phyloP scores from a whole-genome alignment of 2,888 invertebrate genomes.

The Drosophila mayaguana region DNA sequence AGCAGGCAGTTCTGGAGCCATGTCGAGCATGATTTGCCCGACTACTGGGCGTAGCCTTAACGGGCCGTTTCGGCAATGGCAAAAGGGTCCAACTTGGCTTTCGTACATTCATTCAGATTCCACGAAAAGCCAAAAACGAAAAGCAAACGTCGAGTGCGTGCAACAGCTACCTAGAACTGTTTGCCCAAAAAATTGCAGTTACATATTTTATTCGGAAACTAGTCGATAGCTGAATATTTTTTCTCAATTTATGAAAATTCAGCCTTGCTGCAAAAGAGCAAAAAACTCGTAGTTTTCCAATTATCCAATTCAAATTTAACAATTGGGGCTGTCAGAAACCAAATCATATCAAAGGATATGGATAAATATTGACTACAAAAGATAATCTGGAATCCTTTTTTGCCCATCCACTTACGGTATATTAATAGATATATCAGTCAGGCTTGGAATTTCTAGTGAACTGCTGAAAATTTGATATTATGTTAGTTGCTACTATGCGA shows the following conservation, averaged over 20 bases:
- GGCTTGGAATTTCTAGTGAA: no score
- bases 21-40: slow-evolving; percentile 58
- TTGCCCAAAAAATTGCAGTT: not conserved
- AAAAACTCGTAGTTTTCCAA: not conserved
- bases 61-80: slow-evolving; percentile 10
- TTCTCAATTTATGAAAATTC: not conserved
- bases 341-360: not conserved
- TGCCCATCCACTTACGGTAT: no score
- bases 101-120: not conserved
- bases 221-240: not conserved
- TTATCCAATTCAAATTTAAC: not conserved
- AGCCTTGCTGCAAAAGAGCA: not conserved
- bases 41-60: slow-evolving; percentile 32
- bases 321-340: slow-evolving; percentile 1
- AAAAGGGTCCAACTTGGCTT: slow-evolving; percentile 4
- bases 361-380: not conserved
- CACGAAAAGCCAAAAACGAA: not conserved
- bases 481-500: no score
- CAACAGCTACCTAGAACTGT: slow-evolving; percentile 1
- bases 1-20: slow-evolving; percentile 54
- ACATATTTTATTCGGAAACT: not conserved
- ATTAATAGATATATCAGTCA: no score
- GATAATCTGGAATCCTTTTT: no score
- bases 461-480: no score
- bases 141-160: not conserved